A percentile compares a stretch with the other conserved stretches of the same genome.
Conservation (phyloP, 1,140 invertebrate species). For the Drosophila takahashii region DNA sequence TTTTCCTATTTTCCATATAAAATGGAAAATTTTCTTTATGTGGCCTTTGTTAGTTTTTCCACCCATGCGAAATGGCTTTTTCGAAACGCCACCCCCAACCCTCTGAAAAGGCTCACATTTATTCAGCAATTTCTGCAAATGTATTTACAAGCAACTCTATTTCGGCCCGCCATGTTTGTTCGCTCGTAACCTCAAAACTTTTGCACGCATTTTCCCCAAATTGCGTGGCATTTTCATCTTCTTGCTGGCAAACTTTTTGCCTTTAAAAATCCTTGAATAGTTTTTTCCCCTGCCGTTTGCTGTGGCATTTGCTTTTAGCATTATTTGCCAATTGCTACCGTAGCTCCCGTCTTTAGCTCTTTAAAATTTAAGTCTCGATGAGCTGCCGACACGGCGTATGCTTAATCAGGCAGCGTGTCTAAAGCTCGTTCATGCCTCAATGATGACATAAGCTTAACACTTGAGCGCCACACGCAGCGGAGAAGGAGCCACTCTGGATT, state of each 20-base stretch:
- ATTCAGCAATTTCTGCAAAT: conserved; percentile 72
- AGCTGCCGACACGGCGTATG: conserved; percentile 28
- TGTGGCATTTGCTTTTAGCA: conserved; percentile 79
- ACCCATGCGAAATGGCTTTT: conserved; percentile 49
- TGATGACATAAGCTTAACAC: conserved; percentile 79
- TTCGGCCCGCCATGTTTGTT: conserved; percentile 69
- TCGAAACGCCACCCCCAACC: not conserved
- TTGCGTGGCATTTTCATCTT: conserved; percentile 66
- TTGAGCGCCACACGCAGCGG: conserved; percentile 62
- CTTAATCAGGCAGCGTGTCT: conserved; percentile 67
- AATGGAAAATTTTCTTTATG: conserved; percentile 81
- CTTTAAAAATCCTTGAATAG: conserved; percentile 73
- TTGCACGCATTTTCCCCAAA: conserved; percentile 76
- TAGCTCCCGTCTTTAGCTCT: not conserved
- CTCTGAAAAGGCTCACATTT: conserved; percentile 48
- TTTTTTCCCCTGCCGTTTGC: conserved; percentile 49
- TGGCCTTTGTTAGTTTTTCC: conserved; percentile 78
- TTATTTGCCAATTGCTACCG: conserved; percentile 31
- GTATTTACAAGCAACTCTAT: conserved; percentile 72
- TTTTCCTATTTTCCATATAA: conserved; percentile 68
- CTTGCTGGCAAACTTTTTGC: conserved; percentile 62
- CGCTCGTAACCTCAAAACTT: conserved; percentile 76
- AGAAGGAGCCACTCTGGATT: conserved; percentile 13
- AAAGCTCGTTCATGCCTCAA: conserved; percentile 77
- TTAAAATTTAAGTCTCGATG: conserved; percentile 44